Evolutionary conservation across 2,113 vertebrate genomes (phyloP).

Genomic region (Seriola aureovittata): DNA sequence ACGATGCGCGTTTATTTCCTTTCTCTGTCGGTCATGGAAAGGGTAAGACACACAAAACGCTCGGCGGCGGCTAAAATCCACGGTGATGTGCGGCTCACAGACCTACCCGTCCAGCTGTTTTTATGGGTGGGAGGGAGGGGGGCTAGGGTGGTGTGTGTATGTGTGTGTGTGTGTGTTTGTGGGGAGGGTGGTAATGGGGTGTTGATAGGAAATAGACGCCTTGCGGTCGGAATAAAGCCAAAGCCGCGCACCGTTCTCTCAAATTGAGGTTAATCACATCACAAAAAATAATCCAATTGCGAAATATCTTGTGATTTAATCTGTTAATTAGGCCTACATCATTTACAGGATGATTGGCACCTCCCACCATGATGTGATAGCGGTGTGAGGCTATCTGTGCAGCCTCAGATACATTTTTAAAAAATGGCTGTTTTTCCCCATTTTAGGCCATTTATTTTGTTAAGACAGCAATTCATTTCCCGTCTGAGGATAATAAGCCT

Average conservation of each 20-base stretch:
- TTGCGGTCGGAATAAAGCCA: conserved; percentile 51
- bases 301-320: conserved; percentile 1
- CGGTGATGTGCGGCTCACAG: conserved; percentile 11
- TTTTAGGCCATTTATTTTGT: conserved; percentile 24
- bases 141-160: not conserved
- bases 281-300: conserved; percentile 20
- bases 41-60: conserved; percentile 74
- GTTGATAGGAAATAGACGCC: conserved; percentile 70
- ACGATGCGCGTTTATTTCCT: conserved; percentile 59
- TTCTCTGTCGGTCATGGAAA: conserved; percentile 73
- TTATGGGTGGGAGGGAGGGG: conserved; percentile 58
- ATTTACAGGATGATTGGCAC: conserved; percentile 73
- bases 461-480: conserved; percentile 1
- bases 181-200: conserved; percentile 40
- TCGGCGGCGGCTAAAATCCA: conserved; percentile 4
- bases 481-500: conserved; percentile 3
- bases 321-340: conserved; percentile 71
- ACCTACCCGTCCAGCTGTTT: conserved; percentile 80
- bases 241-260: conserved; percentile 16
- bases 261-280: not conserved
- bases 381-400: conserved; percentile 46
- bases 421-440: conserved; percentile 12
- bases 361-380: conserved; percentile 74
- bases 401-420: not conserved
- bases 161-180: conserved; percentile 9